These are phyloP conservation scores for Muricea muricata DNA, from an alignment of 92 coral and sea anemone genomes.

Conservation along the genomic window DNA sequence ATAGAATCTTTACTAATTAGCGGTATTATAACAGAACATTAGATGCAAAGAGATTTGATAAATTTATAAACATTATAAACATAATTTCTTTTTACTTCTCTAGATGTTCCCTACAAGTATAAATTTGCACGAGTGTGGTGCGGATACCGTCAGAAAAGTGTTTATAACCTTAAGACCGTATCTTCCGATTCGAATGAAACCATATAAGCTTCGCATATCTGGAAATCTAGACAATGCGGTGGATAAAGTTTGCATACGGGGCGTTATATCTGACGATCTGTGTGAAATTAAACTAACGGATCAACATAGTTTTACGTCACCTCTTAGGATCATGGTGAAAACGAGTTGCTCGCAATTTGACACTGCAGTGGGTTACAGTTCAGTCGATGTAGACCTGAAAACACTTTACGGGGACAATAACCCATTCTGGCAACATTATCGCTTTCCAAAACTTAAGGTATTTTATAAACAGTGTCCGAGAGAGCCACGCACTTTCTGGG, in stretches of 20 bases:
- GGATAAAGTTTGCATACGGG: neutral
- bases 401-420: neutral
- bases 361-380: neutral
- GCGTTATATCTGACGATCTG: neutral
- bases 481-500: too few relatives aligned
- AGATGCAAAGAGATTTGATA: too few relatives aligned
- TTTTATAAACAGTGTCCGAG: neutral
- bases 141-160: neutral
- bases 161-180: neutral
- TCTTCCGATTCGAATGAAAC: neutral
- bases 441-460: neutral
- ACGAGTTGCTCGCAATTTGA: neutral
- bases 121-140: slow-evolving; percentile 1
- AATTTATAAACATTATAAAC: too few relatives aligned
- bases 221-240: too few relatives aligned
- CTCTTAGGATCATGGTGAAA: neutral
- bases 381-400: neutral
- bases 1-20: too few relatives aligned
- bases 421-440: neutral
- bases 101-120: neutral
- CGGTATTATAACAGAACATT: too few relatives aligned
- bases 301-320: neutral
- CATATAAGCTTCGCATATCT: neutral
- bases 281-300: neutral
- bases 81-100: neutral